Evolutionary conservation across 2,113 vertebrate genomes (phyloP), one percentile per base, ranked within the genome.

Genomic region (Rhinichthys klamathensis): DNA sequence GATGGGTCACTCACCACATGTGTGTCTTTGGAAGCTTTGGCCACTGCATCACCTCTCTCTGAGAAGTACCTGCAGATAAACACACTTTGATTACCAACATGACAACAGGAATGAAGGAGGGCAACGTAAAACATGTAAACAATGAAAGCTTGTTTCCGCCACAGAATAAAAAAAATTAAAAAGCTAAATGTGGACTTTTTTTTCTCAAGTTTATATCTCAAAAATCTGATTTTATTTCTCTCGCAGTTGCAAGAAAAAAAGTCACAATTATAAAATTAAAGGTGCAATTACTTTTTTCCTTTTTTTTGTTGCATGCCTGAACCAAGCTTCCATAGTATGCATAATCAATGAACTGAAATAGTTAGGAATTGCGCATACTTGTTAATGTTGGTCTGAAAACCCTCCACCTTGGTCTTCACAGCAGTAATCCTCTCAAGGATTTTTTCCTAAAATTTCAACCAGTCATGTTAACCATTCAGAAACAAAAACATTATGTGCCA

Each of bases 21-120:
- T 4, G 95, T 97, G 0, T 97, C 96, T 92, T 98, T 98, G 75
- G 96, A 97, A 4, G 96, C 97, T 93, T 98, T 98, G 35, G 94
- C 96, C 0, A 97, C 96, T 9, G 96, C 95, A 8, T 98, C 97
- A 25, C 97, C 96, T 13, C 97, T 94, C 89, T 98, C 97, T 30
- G 92, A 92, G 82, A 95, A 95, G 89, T 96, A 96, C 84, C 95
- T 96, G 85, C 54, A 79, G 72, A 7, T 13, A 88, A 82, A 60
- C 23, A 56, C 35, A 82, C 7, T 51, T 18, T 76, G 3, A 54
- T 76, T 51, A 75, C 16, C 27, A 65, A 25, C 38, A 65, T 25
- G 65, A 69, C 32, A 38, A 69, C 9, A 12, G 23, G 10, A 72
- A 41, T 70, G 11, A 70, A n/a, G 6, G 18, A 41, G 32, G 32